These are phyloP conservation scores for Tragopan temminckii DNA, from an alignment of 2,797 vertebrate species.

Conservation along the genomic window DNA sequence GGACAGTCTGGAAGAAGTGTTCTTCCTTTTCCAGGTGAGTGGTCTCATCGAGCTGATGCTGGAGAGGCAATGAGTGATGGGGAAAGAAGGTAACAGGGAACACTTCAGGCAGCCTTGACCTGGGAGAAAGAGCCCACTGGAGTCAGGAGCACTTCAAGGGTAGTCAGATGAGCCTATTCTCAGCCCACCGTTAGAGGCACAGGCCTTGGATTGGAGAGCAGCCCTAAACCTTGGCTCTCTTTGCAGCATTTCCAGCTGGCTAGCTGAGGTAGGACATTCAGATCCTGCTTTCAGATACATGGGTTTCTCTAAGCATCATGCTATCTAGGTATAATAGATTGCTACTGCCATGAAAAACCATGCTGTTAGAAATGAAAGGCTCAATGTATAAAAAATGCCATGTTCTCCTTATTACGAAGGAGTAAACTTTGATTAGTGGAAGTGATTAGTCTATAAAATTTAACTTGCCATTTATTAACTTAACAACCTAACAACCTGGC, in stretches of 20 bases:
- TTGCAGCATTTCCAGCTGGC: not conserved
- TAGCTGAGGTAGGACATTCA: not conserved
- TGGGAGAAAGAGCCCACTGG: not conserved
- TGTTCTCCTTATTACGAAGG: not conserved
- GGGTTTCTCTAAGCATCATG: not conserved
- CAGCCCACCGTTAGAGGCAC: not conserved
- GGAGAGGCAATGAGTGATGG: not conserved
- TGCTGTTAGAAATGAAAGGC: not conserved
- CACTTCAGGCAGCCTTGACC: not conserved
- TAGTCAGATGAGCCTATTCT: not conserved
- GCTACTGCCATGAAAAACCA: not conserved
- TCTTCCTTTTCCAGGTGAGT: not conserved
- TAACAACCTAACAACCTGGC: constrained; percentile 36
- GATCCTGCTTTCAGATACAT: rapidly evolving
- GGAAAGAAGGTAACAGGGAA: not conserved
- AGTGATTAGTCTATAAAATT: constrained; percentile 61
- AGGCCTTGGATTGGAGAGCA: not conserved
- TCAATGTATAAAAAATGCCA: not conserved
- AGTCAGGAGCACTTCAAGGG: rapidly evolving
- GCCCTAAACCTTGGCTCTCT: not conserved
- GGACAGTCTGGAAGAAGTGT: not conserved
- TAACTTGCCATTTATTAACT: constrained; percentile 63
- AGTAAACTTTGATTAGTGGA: constrained; percentile 45
- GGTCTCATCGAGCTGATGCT: not conserved
- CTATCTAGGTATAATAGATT: not conserved